phyloP scores from a whole-genome alignment of 1,140 invertebrate genomes.

The Meloidogyne chitwoodi region DNA sequence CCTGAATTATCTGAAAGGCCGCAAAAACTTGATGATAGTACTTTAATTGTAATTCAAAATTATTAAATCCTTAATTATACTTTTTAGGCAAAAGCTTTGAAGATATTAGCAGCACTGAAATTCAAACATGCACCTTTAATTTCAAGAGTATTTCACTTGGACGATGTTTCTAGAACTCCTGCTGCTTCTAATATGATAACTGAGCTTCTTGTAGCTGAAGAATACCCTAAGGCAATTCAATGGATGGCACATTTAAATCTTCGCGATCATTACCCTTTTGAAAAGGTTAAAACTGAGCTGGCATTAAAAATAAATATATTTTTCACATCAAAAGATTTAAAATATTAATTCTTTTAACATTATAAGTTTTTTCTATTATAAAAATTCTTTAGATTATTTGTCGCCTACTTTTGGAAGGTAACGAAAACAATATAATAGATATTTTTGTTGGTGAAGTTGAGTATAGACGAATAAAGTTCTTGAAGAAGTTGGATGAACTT shows the following conservation, averaged over 20 bases:
- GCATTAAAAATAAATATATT: neutral
- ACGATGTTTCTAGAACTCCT: neutral
- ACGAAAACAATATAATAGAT: neutral
- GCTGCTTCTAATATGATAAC: neutral
- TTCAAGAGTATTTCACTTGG: neutral
- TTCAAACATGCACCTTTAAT: conserved; percentile 1
- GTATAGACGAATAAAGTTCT: conserved; percentile 9
- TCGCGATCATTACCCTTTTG: conserved; percentile 24
- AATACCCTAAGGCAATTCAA: conserved; percentile 14
- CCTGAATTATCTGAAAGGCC: neutral
- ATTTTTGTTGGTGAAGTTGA: conserved; percentile 17
- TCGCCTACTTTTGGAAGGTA: conserved; percentile 11
- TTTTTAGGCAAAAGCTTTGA: conserved; percentile 5
- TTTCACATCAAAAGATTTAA: neutral
- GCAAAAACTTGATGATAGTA: neutral
- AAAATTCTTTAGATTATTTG: conserved; percentile 21
- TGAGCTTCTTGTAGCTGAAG: neutral
- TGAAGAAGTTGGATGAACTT: conserved; percentile 23
- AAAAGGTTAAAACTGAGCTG: neutral
- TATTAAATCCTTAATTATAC: neutral
- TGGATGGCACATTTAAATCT: conserved; percentile 24
- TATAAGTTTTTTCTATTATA: too few species aligned
- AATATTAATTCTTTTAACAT: too few species aligned
- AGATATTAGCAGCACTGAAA: neutral
- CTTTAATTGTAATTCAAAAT: neutral